phyloP scores from a whole-genome alignment of 2,888 invertebrate species.

The Oxytorus armatus region DNA sequence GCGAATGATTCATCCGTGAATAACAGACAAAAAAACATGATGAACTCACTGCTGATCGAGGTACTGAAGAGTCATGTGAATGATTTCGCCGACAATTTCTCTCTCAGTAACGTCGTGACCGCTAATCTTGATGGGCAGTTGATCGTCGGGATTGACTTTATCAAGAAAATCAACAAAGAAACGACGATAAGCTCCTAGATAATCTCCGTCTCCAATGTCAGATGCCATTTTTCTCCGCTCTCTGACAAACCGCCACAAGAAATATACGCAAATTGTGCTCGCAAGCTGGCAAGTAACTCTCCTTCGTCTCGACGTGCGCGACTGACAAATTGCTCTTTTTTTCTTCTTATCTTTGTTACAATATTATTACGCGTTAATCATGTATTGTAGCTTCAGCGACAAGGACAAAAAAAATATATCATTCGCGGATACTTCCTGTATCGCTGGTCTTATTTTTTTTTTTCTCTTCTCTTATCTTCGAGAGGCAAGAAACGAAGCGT shows the following conservation, averaged over 20 bases:
- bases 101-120: constrained; percentile 89
- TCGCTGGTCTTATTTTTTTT: constrained; percentile 1
- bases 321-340: constrained; percentile 3
- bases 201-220: constrained; percentile 86
- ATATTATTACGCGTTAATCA: constrained; percentile 40
- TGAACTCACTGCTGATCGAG: constrained; percentile 90
- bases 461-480: constrained; percentile 20
- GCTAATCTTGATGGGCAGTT: constrained; percentile 90
- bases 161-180: constrained; percentile 91
- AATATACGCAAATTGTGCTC: not conserved
- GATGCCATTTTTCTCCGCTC: constrained; percentile 73
- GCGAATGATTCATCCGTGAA: not conserved
- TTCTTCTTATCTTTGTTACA: constrained; percentile 14
- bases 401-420: constrained; percentile 34
- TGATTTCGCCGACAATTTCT: constrained; percentile 90
- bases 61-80: constrained; percentile 92
- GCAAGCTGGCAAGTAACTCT: not conserved
- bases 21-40: constrained; percentile 31
- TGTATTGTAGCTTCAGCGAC: constrained; percentile 22
- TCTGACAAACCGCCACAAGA: not conserved
- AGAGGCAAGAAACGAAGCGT: constrained; percentile 2
- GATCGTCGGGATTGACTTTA: constrained; percentile 89
- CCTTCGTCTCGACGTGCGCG: not conserved
- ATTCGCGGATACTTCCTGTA: constrained; percentile 18
- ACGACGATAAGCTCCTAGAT: constrained; percentile 89